Base-by-base conservation (phyloP, 2,113 vertebrate genomes). In the Butastur rufipennis region DNA sequence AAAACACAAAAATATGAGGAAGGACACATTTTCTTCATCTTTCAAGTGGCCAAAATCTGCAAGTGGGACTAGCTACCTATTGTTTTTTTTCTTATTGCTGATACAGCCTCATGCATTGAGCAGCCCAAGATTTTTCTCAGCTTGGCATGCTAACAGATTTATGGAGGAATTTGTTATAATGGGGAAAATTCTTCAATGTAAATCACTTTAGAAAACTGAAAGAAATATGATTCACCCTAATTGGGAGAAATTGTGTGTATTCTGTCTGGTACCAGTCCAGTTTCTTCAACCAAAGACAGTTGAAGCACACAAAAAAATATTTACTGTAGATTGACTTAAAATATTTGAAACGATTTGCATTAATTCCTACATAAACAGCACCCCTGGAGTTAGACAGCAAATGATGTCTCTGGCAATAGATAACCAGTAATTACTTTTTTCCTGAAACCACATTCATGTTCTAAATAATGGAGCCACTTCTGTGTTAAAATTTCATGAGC, bases 401-500 rank as follows among this genome's bases (percentile, higher is more conserved):
- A 90, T 1, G 5, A 87, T 66, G 63, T 92, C 71, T 90, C 74
- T 93, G 86, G 84, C 72, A 84, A 86, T 77, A 90, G 62, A 97
- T 85, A 97, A 94, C 79, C 62, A 97, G 38, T 58, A 97, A 97
- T 97, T 96, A 96, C 43, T 40, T 97, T 89, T 81, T 95, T 95
- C 55, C 79, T 93, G 79, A 96, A 96, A 93, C 53, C 75, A 78
- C 36, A 77, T 94, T 92, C 85, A 90, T 81, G 70, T 90, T 93
- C 92, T 95, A 96, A 97, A 96, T 94, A 97, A 97, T 95, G 75
- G 79, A 95, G 70, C 36, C 88, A 82, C 43, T 94, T 96, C 62
- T 92, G 50, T 88, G 81, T 97, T 97, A 97, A 97, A 96, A 95
- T 97, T 96, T 96, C 92, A 97, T 95, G 86, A 94, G 84, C 67